Conservation (phyloP, 2,797 vertebrate species). For the Apogon hyalosoma region DNA sequence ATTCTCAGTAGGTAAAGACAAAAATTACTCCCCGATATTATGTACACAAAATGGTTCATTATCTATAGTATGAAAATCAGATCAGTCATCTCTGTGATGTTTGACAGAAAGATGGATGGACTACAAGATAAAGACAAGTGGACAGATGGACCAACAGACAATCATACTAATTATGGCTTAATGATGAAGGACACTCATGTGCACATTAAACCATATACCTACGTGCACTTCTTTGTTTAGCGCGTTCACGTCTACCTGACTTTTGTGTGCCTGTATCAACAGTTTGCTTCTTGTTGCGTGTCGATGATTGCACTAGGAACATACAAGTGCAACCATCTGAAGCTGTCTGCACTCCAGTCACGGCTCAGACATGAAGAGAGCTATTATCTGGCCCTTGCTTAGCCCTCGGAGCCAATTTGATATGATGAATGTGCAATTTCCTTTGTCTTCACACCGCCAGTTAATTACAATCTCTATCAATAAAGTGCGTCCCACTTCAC, state of each 20-base stretch:
- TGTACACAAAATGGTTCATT: neutral
- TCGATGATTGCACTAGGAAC: slow-evolving; percentile 13
- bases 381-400: slow-evolving; percentile 72
- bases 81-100: neutral
- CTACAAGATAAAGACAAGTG: neutral
- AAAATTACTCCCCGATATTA: neutral
- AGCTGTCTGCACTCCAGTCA: slow-evolving; percentile 66
- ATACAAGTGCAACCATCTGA: slow-evolving; percentile 45
- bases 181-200: neutral
- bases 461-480: slow-evolving; percentile 83
- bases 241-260: neutral
- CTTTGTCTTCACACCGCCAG: slow-evolving; percentile 76
- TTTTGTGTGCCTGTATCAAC: slow-evolving; percentile 27
- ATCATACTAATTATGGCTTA: neutral
- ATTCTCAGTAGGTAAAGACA: neutral
- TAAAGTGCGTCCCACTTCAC: slow-evolving; percentile 74
- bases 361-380: slow-evolving; percentile 70
- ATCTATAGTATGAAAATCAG: neutral
- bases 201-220: neutral
- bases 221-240: neutral
- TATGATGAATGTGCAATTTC: slow-evolving; percentile 85
- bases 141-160: slow-evolving; percentile 1
- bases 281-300: slow-evolving; percentile 12
- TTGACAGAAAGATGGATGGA: neutral
- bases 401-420: slow-evolving; percentile 77